These are phyloP conservation scores for Zoroaster sp. DNA, from an alignment of 53 echinoderm and acorn worm species.

Conservation along the genomic window DNA sequence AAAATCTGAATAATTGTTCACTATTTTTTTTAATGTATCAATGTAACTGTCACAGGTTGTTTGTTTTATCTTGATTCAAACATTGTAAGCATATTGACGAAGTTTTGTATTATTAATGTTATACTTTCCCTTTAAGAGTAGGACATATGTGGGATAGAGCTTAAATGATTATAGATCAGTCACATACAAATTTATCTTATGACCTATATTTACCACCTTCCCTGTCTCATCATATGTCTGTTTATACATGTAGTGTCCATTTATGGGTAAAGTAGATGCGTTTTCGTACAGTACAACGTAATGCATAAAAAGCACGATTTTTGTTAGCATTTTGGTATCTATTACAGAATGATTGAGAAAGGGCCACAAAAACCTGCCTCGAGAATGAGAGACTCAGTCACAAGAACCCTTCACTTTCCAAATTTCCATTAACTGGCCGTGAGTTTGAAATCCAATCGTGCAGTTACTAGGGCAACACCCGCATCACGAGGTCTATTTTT, in stretches of 20 bases:
- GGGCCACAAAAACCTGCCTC: neutral
- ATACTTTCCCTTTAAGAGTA: too few species aligned
- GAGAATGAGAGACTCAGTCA: neutral
- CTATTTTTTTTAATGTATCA: too few species aligned
- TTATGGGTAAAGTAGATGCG: neutral
- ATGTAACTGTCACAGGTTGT: too few species aligned
- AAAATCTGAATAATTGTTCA: too few species aligned
- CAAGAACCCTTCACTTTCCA: slow-evolving; percentile 52
- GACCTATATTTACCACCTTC: too few species aligned
- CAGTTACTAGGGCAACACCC: slow-evolving; percentile 10
- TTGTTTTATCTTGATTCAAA: too few species aligned
- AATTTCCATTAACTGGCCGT: slow-evolving; percentile 36
- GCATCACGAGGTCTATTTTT: slow-evolving; percentile 27
- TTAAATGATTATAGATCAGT: too few species aligned
- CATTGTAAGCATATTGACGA: too few species aligned
- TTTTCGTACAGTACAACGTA: neutral
- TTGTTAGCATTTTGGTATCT: slow-evolving; percentile 10
- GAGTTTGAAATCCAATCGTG: slow-evolving; percentile 39
- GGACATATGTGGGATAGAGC: too few species aligned
- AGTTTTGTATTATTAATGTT: too few species aligned
- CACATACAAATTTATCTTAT: too few species aligned
- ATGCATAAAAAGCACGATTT: neutral
- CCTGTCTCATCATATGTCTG: too few species aligned
- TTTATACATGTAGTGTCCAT: neutral
- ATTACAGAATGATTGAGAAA: slow-evolving; percentile 1